Evolutionary conservation across 2,888 invertebrate species (phyloP).

Genomic region (Lutraria lutraria): DNA sequence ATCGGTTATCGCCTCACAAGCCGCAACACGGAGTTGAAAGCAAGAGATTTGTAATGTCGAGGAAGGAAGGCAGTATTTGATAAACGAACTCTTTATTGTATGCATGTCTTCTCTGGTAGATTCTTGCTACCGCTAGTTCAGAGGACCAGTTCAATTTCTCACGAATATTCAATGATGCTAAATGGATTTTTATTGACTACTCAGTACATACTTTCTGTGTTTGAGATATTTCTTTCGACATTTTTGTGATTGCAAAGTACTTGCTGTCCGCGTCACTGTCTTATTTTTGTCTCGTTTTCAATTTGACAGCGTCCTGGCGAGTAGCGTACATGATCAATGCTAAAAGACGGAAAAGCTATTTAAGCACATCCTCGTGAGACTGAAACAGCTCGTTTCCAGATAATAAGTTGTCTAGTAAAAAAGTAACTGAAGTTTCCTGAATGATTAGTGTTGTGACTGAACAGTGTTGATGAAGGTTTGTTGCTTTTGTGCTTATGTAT

Average conservation of each 20-base stretch:
- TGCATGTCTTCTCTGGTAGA: background rate
- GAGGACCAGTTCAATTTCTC: background rate
- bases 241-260: background rate
- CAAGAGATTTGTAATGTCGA: background rate
- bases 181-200: conserved; percentile 13
- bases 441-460: background rate
- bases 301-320: background rate
- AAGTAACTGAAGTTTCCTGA: too few species aligned
- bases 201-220: background rate
- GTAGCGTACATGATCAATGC: too few species aligned
- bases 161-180: background rate
- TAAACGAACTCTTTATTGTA: background rate
- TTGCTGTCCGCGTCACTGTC: background rate
- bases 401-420: background rate
- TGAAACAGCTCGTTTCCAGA: background rate
- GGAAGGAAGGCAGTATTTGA: conserved; percentile 7
- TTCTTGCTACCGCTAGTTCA: background rate
- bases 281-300: background rate
- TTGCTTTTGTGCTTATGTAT: background rate
- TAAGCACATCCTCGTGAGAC: too few species aligned
- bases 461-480: background rate
- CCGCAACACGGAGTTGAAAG: background rate
- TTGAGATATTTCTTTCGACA: background rate
- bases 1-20: background rate
- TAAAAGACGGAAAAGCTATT: too few species aligned